A percentile compares a stretch with the other conserved stretches of the same genome.
These are phyloP conservation scores for Podocnemis expansa DNA, from an alignment of 2,113 vertebrate genomes.

Conservation along the genomic window DNA sequence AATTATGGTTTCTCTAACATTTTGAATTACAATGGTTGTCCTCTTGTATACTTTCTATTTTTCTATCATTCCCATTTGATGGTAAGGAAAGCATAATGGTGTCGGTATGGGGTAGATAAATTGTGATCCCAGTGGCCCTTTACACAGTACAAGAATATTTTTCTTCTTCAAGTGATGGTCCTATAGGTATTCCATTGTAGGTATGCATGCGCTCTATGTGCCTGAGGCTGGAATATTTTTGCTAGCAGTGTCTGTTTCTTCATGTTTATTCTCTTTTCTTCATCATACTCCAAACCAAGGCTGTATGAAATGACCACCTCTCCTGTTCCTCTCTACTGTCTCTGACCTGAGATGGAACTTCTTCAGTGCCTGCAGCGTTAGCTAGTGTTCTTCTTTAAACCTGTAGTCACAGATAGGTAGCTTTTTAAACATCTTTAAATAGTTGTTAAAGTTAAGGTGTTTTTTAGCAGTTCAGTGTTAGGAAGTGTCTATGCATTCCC, in stretches of 20 bases:
- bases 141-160: background rate
- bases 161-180: background rate
- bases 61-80: background rate
- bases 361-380: background rate
- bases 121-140: conserved; percentile 16
- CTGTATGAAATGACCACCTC: background rate
- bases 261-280: background rate
- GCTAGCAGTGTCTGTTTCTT: background rate
- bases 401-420: background rate
- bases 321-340: background rate
- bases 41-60: background rate
- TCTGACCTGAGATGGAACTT: background rate
- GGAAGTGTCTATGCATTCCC: background rate
- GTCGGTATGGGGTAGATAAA: background rate
- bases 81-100: background rate
- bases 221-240: background rate
- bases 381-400: background rate
- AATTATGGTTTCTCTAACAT: background rate
- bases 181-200: background rate
- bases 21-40: background rate
- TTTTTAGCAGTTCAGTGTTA: background rate
- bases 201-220: background rate
- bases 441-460: background rate
- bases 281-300: background rate
- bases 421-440: background rate